Conservation (phyloP, 2,888 invertebrate species). For the Horisme vitalbata region DNA sequence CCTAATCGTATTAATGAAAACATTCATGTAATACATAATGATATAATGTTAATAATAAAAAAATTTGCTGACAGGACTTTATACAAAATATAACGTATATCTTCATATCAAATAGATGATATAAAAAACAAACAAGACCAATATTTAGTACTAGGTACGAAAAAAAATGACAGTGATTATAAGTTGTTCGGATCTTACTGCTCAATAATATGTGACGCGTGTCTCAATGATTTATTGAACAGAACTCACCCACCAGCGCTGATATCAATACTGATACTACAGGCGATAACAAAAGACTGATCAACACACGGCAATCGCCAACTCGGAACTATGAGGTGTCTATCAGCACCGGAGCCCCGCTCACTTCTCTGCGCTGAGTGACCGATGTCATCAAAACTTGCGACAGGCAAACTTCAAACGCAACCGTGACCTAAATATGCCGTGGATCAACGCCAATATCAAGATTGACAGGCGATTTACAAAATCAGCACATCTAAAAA, state of each 20-base stretch:
- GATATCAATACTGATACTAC: conserved; percentile 35
- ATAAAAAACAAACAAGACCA: no score
- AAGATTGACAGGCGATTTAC: conserved; percentile 36
- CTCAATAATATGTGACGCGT: background rate
- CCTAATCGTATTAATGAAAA: no score
- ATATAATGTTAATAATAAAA: no score
- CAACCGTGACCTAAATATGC: conserved; percentile 64
- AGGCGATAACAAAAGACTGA: conserved; percentile 37
- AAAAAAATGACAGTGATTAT: background rate
- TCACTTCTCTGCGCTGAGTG: conserved; percentile 54
- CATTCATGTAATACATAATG: no score
- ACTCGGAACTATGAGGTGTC: conserved; percentile 60
- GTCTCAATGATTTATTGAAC: background rate
- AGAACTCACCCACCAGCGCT: conserved; percentile 21
- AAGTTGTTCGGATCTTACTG: background rate
- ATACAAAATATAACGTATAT: no score
- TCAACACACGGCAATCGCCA: conserved; percentile 41
- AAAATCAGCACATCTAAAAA: conserved; percentile 25
- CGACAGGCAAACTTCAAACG: conserved; percentile 48
- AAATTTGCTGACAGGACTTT: no score
- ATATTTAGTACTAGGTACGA: no score
- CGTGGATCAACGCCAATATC: conserved; percentile 57
- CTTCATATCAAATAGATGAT: no score
- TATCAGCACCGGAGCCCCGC: conserved; percentile 52
- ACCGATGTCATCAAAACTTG: conserved; percentile 58